Base-by-base conservation (phyloP, 2,797 vertebrate genomes). In the Notolabrus celidotus region DNA sequence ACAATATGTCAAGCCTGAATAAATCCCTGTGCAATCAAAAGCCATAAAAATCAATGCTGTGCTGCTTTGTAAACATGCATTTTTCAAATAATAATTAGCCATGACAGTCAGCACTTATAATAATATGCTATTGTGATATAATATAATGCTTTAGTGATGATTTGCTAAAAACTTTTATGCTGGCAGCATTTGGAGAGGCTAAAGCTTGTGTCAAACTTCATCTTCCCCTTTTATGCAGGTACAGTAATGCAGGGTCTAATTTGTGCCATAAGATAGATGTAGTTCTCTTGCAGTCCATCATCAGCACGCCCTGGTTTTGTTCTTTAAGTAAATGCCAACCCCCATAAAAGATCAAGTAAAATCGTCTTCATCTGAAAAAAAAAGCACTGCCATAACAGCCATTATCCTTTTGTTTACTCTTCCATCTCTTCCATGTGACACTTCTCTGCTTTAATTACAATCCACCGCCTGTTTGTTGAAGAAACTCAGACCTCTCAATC, bases 401-500 rank as follows among this genome's bases (percentile, higher is more conserved):
- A 80, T 89, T 81, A 89, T 62, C 74, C 76, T 41, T 52, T 67
- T 71, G 67, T 86, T 80, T 82, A 73, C 41, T 79, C 56, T 71
- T 82, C 67, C 67, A 68, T 75, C 41, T 79, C 56, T 71, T 82
- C 67, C 67, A 68, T 75, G 68, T 74, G 77, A 87, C 74, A 79
- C 77, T 83, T 85, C 54, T 58, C 43, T 72, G 79, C 66, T 47
- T 85, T 90, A 87, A 89, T 88, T 85, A 84, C 78, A 84, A 71
- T 46, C 67, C 67, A 72, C 57, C 4, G 72, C 53, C 70, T 58
- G 56, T 84, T 80, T 83, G 70, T 67, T 79, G 58, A 65, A 75
- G 72, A 77, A 83, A 79, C 41, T 69, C 74, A 80, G 77, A 75
- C 80, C 80, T 75, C 66, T 79, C 70, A 77, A 77, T 73, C 56